Conservation (phyloP, 2,888 invertebrate genomes). For the Lottia scabra region DNA sequence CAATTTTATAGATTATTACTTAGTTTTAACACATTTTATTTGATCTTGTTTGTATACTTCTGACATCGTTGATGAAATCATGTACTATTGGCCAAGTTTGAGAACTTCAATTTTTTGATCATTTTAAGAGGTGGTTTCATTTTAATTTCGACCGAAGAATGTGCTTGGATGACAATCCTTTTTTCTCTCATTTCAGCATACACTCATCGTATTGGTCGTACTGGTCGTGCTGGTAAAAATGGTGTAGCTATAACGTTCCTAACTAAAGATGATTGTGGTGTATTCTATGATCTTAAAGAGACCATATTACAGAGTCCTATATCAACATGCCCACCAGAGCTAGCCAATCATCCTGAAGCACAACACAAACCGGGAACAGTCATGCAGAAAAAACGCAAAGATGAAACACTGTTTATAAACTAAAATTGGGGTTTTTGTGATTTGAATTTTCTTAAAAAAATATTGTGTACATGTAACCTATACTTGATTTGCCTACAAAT, state of each 20-base stretch:
- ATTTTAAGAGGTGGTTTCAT: no score
- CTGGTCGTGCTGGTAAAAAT: slow-evolving; percentile 97
- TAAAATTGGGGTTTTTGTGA: background rate
- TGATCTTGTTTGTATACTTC: no score
- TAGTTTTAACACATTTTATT: no score
- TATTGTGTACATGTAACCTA: no score
- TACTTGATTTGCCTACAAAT: no score
- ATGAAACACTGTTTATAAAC: slow-evolving; percentile 57
- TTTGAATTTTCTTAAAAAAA: no score
- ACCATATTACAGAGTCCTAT: slow-evolving; percentile 86
- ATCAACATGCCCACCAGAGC: slow-evolving; percentile 94
- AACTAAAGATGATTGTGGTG: slow-evolving; percentile 93
- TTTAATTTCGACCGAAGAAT: no score
- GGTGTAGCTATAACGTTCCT: slow-evolving; percentile 96
- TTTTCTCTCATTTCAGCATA: slow-evolving; percentile 75
- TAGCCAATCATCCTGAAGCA: slow-evolving; percentile 98
- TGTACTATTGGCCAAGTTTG: no score
- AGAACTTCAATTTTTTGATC: no score
- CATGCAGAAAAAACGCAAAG: slow-evolving; percentile 80
- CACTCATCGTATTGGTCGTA: slow-evolving; percentile 93
- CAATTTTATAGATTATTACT: no score
- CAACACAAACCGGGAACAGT: slow-evolving; percentile 97
- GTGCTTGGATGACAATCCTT: no score
- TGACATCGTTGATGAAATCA: no score
- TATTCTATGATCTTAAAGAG: slow-evolving; percentile 98